Conservation (phyloP, 2,888 invertebrate species). For the Pseudeuparius sepicola region DNA sequence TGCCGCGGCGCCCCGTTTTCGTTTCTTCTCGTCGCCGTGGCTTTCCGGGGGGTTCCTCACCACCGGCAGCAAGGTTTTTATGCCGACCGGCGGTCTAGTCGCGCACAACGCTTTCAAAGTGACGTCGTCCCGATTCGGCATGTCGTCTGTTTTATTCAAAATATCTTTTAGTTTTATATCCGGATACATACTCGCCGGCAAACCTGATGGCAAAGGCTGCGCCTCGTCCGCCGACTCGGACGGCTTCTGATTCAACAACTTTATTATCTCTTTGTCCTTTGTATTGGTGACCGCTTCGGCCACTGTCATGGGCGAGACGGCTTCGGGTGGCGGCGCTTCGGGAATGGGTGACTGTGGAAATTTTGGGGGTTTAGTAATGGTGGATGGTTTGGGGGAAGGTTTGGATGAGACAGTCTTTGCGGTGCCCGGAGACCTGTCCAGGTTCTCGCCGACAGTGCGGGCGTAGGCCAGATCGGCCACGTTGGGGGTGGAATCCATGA, state of each 20-base stretch:
- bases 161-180: constrained; percentile 36
- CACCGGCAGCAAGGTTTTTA: constrained; percentile 44
- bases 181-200: constrained; percentile 33
- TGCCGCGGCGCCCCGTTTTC: not conserved
- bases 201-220: constrained; percentile 28
- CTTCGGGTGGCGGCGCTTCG: constrained; percentile 23
- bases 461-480: constrained; percentile 79
- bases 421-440: constrained; percentile 35
- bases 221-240: constrained; percentile 20
- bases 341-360: constrained; percentile 14
- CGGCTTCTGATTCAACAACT: constrained; percentile 32
- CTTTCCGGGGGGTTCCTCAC: constrained; percentile 17
- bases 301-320: too few species aligned
- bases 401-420: not conserved
- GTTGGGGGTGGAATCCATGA: constrained; percentile 72
- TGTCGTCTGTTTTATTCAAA: constrained; percentile 33
- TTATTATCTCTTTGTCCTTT: constrained; percentile 36
- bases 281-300: constrained; percentile 21
- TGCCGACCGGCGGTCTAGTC: constrained; percentile 39
- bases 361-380: constrained; percentile 18
- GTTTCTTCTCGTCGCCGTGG: constrained; percentile 1
- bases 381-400: constrained; percentile 17
- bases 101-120: constrained; percentile 33
- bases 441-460: constrained; percentile 53
- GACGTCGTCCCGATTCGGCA: constrained; percentile 33